Evolutionary conservation across 2,888 invertebrate species (phyloP), one percentile per base, ranked within the genome.

Genomic region (Ophion costatus): DNA sequence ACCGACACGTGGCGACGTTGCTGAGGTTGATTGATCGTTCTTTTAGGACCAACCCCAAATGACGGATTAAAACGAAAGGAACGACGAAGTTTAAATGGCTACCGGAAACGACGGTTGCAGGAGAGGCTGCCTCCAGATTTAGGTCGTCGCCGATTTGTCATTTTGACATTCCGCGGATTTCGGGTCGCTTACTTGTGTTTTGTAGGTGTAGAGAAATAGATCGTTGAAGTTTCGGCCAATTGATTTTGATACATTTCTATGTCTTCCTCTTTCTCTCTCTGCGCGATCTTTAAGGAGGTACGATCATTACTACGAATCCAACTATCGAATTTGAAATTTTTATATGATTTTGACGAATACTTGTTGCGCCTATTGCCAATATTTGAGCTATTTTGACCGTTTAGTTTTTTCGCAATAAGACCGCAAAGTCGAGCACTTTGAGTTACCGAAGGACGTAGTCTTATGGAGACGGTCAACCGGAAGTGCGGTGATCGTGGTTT

Each of bases 11-110:
- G n/a, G 45, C 51, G 77, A 78, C 45, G 71, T 63, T 56, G 79
- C 63, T 51, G 56, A 70, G 69, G 71, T 79, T 71, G 79, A 79
- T 71, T 79, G 71, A 71, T 79, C 63, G 38, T 79, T 51, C 20
- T 38, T 38, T 38, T 38, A 38, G 38, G 38, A 38, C 38, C 7
- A 38, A 38, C 38, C 38, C 38, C 1, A 38, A 9, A 38, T 38
- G 38, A 9, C 38, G 38, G 38, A 38, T 51, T 51, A 78, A 42
- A 45, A 78, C 63, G 59, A 63, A 61, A 59, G 42, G 17, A 74
- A 74, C 57, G 64, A 56, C 42, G 57, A 33, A 66, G 20, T 24
- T 61, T 67, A 67, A 75, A 74, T 74, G 57, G 29, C 51, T 5
- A 71, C 79, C 70, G 79, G 79, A 79, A 71, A 63, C 29, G 33